These are phyloP conservation scores for Drosophila biarmipes DNA, from an alignment of 1,140 invertebrate species.

Conservation along the genomic window DNA sequence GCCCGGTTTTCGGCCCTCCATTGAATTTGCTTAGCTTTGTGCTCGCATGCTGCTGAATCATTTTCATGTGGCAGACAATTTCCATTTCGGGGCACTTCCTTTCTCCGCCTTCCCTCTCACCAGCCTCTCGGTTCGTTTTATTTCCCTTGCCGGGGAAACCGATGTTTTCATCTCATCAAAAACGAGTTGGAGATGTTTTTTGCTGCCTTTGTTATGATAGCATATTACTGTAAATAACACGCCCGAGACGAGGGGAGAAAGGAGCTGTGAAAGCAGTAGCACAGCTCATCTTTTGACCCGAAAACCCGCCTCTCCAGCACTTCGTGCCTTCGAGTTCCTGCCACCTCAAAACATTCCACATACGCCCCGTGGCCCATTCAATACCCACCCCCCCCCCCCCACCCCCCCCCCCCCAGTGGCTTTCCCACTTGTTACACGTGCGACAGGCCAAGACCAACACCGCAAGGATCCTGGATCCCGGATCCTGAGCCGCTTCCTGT, in stretches of 20 bases:
- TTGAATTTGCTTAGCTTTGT: slow-evolving; percentile 12
- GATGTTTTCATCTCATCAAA: slow-evolving; percentile 19
- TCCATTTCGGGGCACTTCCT: not conserved
- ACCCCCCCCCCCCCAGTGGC: slow-evolving; percentile 9
- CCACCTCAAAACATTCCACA: not conserved
- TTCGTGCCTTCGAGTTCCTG: slow-evolving; percentile 5
- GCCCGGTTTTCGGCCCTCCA: not conserved
- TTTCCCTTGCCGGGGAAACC: not conserved
- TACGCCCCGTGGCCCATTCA: not conserved
- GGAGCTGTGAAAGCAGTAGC: not conserved
- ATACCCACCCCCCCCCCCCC: not conserved
- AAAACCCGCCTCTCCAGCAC: not conserved
- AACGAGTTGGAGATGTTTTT: slow-evolving; percentile 11
- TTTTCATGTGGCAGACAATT: slow-evolving; percentile 10
- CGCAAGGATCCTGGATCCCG: slow-evolving; percentile 9
- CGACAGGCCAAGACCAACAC: slow-evolving; percentile 23
- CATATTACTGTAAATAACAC: slow-evolving; percentile 51
- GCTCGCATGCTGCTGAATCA: not conserved
- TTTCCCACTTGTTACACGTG: slow-evolving; percentile 57
- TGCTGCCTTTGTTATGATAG: slow-evolving; percentile 35
- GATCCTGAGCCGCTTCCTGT: slow-evolving; percentile 12
- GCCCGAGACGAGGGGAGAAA: slow-evolving; percentile 6
- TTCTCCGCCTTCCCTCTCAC: not conserved
- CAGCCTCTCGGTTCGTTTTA: not conserved
- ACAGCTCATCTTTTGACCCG: not conserved